Evolutionary conservation across 2,888 invertebrate species (phyloP).

Genomic region (Cheilosia variabilis): DNA sequence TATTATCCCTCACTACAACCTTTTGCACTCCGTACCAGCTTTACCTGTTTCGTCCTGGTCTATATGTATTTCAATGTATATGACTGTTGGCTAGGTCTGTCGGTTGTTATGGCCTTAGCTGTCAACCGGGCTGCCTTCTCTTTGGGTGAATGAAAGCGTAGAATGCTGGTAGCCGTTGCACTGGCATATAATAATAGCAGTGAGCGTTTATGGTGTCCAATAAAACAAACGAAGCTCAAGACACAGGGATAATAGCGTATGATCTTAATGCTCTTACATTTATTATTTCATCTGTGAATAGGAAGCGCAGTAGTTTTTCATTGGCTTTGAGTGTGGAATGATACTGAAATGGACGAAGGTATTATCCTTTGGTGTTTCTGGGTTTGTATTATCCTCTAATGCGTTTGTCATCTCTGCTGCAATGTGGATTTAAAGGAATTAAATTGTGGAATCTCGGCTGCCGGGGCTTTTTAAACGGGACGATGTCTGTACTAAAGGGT

Average conservation of each 20-base stretch:
- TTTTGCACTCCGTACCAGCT: conserved; percentile 3
- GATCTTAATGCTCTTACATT: conserved; percentile 67
- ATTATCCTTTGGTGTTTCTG: conserved; percentile 39
- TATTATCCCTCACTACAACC: conserved; percentile 70
- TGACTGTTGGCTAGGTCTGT: conserved; percentile 1
- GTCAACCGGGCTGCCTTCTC: conserved; percentile 17
- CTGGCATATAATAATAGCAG: conserved; percentile 12
- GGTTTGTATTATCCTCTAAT: neutral
- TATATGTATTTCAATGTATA: conserved; percentile 57
- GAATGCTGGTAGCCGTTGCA: conserved; percentile 18
- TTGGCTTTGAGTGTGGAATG: conserved; percentile 32
- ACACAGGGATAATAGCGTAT: conserved; percentile 58
- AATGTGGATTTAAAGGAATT: conserved; percentile 29
- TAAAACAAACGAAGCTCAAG: conserved; percentile 65
- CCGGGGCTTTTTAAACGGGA: no score
- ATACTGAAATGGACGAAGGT: conserved; percentile 32
- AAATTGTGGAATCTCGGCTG: neutral
- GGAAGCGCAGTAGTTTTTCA: conserved; percentile 53
- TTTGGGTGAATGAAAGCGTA: conserved; percentile 8
- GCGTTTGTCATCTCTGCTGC: neutral
- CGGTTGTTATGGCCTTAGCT: conserved; percentile 5
- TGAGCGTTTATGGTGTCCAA: conserved; percentile 59
- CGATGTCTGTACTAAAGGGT: no score
- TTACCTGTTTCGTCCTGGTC: conserved; percentile 37
- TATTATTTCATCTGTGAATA: conserved; percentile 60